A percentile compares a stretch with the other conserved stretches of the same genome.
Conservation (phyloP, 2,888 invertebrate species). For the Orchestes rusci region DNA sequence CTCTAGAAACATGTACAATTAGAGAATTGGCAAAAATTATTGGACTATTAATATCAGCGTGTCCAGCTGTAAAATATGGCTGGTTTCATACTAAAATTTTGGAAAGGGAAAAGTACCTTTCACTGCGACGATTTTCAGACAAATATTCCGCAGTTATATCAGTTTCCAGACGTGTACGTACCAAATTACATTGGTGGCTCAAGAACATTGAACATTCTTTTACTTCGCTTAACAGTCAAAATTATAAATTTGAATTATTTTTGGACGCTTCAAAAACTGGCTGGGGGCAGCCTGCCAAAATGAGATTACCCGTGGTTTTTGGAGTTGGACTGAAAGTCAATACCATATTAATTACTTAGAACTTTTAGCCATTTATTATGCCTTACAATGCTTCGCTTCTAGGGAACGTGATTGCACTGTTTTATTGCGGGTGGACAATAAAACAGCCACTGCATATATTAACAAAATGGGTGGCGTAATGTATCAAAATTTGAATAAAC, state of each 20-base stretch:
- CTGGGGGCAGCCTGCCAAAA: constrained; percentile 10
- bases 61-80: constrained; percentile 23
- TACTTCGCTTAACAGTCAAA: constrained; percentile 1
- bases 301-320: constrained; percentile 12
- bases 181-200: constrained; percentile 7
- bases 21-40: constrained; percentile 4
- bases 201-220: constrained; percentile 4
- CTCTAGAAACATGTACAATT: constrained; percentile 3
- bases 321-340: constrained; percentile 7
- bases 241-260: constrained; percentile 15
- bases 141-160: constrained; percentile 7
- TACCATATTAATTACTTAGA: constrained; percentile 19
- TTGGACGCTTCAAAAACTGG: constrained; percentile 17
- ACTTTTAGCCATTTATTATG: constrained; percentile 8
- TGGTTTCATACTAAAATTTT: constrained; percentile 20
- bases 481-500: constrained; percentile 4
- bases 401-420: constrained; percentile 5
- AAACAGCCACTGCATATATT: constrained; percentile 15
- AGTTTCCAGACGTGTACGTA: neutral
- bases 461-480: constrained; percentile 13
- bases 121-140: constrained; percentile 8
- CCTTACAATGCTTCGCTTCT: constrained; percentile 13
- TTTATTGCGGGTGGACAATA: constrained; percentile 7
- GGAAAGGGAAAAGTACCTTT: constrained; percentile 19
- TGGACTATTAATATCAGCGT: constrained; percentile 4